phyloP scores from a whole-genome alignment of 2,888 invertebrate genomes.

The Hipparchia semele region DNA sequence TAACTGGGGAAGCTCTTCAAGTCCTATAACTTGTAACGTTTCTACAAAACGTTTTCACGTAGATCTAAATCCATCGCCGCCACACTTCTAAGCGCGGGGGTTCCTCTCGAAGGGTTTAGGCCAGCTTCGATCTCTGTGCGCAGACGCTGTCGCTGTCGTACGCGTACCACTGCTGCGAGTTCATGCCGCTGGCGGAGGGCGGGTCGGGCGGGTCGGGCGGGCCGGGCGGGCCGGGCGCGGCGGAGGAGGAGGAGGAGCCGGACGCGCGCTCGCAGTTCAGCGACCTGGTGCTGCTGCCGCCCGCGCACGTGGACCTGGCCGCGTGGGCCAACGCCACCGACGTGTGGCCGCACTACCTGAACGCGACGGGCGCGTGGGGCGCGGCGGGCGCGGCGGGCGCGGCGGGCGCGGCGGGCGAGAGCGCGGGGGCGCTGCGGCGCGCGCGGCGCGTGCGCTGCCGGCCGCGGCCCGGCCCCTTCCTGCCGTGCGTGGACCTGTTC shows the following conservation, averaged over 20 bases:
- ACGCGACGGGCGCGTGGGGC: constrained; percentile 52
- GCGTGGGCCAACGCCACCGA: constrained; percentile 92
- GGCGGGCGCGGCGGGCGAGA: constrained; percentile 36
- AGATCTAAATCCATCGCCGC: not conserved
- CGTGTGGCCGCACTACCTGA: constrained; percentile 90
- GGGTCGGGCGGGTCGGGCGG: constrained; percentile 74
- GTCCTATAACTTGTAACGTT: not conserved
- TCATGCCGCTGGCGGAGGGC: constrained; percentile 88
- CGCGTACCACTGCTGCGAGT: constrained; percentile 98
- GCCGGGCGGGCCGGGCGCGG: constrained; percentile 78
- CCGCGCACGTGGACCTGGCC: constrained; percentile 79
- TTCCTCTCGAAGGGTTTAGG: no score
- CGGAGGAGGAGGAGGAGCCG: constrained; percentile 66
- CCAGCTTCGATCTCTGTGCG: constrained; percentile 25
- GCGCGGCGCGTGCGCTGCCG: constrained; percentile 80
- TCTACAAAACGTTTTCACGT: not conserved
- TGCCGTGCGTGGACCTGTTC: constrained; percentile 97
- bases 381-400: constrained; percentile 41
- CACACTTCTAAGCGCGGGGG: no score
- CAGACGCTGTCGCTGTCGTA: constrained; percentile 93
- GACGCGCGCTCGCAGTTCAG: constrained; percentile 64
- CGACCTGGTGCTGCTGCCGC: constrained; percentile 71
- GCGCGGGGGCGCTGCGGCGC: constrained; percentile 43
- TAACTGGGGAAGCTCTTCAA: not conserved
- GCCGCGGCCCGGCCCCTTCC: constrained; percentile 95